Evolutionary conservation across 1,140 invertebrate species (phyloP), one percentile per base, ranked within the genome.

Genomic region (Dysdera silvatica): DNA sequence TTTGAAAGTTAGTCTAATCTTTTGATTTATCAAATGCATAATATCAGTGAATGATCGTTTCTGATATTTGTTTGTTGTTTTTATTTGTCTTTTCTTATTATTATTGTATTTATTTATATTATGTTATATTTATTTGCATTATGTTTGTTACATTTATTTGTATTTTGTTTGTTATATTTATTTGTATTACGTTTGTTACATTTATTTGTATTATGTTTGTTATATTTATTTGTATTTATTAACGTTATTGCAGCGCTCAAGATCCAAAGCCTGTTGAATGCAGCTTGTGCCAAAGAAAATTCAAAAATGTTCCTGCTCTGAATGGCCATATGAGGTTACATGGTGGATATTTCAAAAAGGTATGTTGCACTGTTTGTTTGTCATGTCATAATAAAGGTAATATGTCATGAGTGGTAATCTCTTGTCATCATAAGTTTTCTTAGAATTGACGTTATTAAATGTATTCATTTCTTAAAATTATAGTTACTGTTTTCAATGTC

Each of bases 301-400:
- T 97, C 78, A 96, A 96, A 80, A 98, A 96, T 76, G 88, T 95
- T 75, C 91, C 93, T 7, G 94, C 93, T 18, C 82, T 97, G 31
- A 98, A 97, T 79, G 93, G 94, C 16, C 93, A 98, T 24, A 97
- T 96, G 93, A 81, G 94, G 69, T 80, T 96, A 24, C 93, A 97
- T 78, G 94, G 94, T 16, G 93, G 93, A 55, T 96, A 95, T 76
- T 91, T 94, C 73, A 95, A 95, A 77, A 95, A 95, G 84, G 57
- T 65, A 28, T 51, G 16, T 20, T 28, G 14, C n/a, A n/a, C n/a
- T n/a, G n/a, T n/a, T n/a, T n/a, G n/a, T n/a, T n/a, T n/a, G n/a
- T 37, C n/a, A 14, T 37, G 35, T 37, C 12, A 14, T 37, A 37
- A n/a, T n/a, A n/a, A n/a, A n/a, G n/a, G n/a, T n/a, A n/a, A n/a